Evolutionary conservation across 2,113 vertebrate species (phyloP).

Genomic region (Azemiops feae): DNA sequence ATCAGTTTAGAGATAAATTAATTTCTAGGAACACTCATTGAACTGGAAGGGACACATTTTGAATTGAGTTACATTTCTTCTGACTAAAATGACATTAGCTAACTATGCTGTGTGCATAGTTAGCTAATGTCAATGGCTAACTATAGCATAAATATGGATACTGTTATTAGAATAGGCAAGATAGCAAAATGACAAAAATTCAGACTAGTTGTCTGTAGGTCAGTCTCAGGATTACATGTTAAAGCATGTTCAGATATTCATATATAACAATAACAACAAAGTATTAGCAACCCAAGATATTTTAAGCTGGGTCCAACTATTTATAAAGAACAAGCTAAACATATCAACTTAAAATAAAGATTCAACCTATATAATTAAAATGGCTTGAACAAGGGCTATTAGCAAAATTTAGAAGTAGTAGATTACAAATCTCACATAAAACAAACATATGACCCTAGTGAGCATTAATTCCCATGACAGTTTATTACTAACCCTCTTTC

Average conservation of each 20-base stretch:
- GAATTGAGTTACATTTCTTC: background rate
- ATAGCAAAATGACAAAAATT: background rate
- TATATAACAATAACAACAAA: constrained; percentile 30
- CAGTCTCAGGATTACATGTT: constrained; percentile 50
- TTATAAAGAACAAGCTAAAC: constrained; percentile 8
- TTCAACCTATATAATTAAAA: constrained; percentile 31
- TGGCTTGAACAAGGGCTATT: background rate
- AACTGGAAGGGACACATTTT: background rate
- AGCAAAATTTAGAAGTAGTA: constrained; percentile 17
- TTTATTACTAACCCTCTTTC: background rate
- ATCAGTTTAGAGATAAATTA: background rate
- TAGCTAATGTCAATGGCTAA: background rate
- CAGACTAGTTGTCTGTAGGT: background rate
- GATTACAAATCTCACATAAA: background rate
- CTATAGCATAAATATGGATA: accelerated
- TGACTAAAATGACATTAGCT: background rate
- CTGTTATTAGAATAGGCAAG: background rate
- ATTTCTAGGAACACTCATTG: background rate
- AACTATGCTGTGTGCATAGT: background rate
- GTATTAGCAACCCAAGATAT: constrained; percentile 35
- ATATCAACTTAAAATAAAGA: constrained; percentile 23
- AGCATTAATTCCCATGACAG: background rate
- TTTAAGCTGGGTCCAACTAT: constrained; percentile 13
- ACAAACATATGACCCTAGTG: background rate
- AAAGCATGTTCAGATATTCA: constrained; percentile 50